Evolutionary conservation across 1,140 invertebrate species (phyloP).

Genomic region (Macrobrachium rosenbergii): DNA sequence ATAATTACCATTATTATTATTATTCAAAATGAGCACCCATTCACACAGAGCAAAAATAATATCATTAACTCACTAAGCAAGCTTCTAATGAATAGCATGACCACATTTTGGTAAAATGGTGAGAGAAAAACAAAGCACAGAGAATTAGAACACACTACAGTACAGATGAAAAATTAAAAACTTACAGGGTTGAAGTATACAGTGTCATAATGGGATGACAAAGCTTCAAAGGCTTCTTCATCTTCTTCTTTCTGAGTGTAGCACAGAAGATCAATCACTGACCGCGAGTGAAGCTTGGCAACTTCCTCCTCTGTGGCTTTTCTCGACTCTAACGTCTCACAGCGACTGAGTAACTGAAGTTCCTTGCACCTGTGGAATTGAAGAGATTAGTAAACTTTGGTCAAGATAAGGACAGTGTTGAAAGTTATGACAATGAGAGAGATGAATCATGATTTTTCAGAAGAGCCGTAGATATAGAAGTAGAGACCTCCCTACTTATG

Average conservation of each 20-base stretch:
- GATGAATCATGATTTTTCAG: neutral
- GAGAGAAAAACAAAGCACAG: neutral
- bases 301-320: constrained; percentile 82
- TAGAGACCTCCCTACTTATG: too few relatives aligned
- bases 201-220: constrained; percentile 86
- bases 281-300: constrained; percentile 76
- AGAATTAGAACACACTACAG: neutral
- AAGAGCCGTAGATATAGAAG: too few relatives aligned
- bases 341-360: constrained; percentile 80
- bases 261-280: constrained; percentile 78
- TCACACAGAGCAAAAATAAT: too few relatives aligned
- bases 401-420: neutral
- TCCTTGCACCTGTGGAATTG: constrained; percentile 76
- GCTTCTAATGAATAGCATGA: neutral
- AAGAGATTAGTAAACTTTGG: neutral
- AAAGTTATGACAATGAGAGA: neutral
- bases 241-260: constrained; percentile 76
- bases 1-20: too few relatives aligned
- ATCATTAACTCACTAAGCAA: too few relatives aligned
- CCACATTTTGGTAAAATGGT: neutral
- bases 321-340: constrained; percentile 75
- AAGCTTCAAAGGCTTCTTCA: constrained; percentile 76
- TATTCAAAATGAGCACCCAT: too few relatives aligned
- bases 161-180: constrained; percentile 3
- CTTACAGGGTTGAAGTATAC: constrained; percentile 89